A percentile compares a stretch with the other conserved stretches of the same genome.
These are phyloP conservation scores for Oplegnathus fasciatus DNA, from an alignment of 2,113 vertebrate genomes.

Conservation along the genomic window DNA sequence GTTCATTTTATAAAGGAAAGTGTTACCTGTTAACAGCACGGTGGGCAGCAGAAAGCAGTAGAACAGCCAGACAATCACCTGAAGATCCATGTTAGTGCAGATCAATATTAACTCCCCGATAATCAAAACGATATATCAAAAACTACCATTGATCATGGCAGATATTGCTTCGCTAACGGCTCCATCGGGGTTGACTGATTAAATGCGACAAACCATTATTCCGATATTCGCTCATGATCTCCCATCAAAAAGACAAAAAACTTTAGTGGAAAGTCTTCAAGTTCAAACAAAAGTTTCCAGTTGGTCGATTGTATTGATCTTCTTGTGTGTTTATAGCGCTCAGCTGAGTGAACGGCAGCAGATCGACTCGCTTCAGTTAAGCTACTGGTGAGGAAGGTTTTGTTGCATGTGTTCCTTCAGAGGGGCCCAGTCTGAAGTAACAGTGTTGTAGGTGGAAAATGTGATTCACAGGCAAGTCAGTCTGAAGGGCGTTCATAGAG, in stretches of 20 bases:
- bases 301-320: neutral
- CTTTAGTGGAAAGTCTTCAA: neutral
- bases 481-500: conserved; percentile 73
- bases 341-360: neutral
- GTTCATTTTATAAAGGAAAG: neutral
- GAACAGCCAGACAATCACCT: conserved; percentile 74
- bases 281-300: neutral
- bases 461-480: conserved; percentile 73
- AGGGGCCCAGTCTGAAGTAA: conserved; percentile 43
- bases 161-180: neutral
- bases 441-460: conserved; percentile 75
- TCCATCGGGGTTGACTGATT: conserved; percentile 27
- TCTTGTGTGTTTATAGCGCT: neutral
- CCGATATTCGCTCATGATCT: conserved; percentile 17
- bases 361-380: neutral
- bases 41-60: conserved; percentile 72
- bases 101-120: neutral
- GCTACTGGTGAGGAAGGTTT: neutral
- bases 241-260: neutral
- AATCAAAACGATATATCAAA: neutral
- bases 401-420: conserved; percentile 16
- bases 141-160: neutral
- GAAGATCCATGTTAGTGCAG: conserved; percentile 74
- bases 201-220: conserved; percentile 1
- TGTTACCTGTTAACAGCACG: conserved; percentile 72